Evolutionary conservation across 2,888 invertebrate species (phyloP).

Genomic region (Xestia sexstrigata): DNA sequence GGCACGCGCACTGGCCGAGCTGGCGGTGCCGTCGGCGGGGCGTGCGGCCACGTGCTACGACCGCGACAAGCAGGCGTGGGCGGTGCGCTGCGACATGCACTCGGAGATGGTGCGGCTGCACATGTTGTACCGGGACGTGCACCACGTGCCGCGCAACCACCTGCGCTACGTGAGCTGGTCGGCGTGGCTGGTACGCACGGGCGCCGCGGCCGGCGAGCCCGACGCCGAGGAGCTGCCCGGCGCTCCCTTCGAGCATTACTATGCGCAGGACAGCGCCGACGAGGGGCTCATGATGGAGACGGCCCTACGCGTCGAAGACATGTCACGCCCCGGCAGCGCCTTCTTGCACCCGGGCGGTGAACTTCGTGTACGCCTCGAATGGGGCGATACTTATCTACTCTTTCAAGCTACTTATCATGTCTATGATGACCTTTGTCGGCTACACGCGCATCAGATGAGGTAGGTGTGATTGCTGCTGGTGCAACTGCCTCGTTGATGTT

Average conservation of each 20-base stretch:
- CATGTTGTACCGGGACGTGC: conserved; percentile 94
- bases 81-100: conserved; percentile 94
- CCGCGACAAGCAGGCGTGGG: conserved; percentile 95
- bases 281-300: conserved; percentile 96
- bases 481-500: not conserved
- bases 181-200: conserved; percentile 91
- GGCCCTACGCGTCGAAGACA: conserved; percentile 93
- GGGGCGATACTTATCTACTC: conserved; percentile 95
- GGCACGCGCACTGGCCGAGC: conserved; percentile 91
- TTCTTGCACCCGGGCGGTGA: conserved; percentile 94
- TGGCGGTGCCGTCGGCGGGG: conserved; percentile 90
- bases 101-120: conserved; percentile 94
- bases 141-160: conserved; percentile 95
- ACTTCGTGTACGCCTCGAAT: conserved; percentile 94
- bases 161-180: conserved; percentile 93
- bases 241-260: conserved; percentile 94
- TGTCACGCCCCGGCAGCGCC: conserved; percentile 92
- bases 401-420: conserved; percentile 96
- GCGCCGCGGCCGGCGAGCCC: conserved; percentile 90
- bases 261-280: conserved; percentile 94
- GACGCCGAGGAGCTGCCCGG: conserved; percentile 93
- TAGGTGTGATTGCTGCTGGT: conserved; percentile 73
- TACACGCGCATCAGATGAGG: conserved; percentile 96
- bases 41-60: conserved; percentile 93
- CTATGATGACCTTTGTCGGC: conserved; percentile 95